These are phyloP conservation scores for Yponomeuta sedellus DNA, from an alignment of 2,888 invertebrate species.

Conservation along the genomic window DNA sequence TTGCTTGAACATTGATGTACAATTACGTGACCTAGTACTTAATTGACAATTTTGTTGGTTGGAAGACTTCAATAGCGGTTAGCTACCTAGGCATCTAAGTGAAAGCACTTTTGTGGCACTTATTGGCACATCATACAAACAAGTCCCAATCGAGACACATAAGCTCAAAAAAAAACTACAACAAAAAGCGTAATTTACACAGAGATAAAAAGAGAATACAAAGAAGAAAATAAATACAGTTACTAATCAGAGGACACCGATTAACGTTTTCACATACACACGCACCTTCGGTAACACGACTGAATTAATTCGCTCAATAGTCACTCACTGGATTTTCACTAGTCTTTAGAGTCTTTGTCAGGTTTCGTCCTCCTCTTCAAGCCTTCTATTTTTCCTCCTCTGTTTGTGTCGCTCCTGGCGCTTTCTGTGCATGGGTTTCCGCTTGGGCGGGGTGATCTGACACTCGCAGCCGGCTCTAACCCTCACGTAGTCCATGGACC, in stretches of 20 bases:
- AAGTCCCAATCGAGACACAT: slow-evolving; percentile 5
- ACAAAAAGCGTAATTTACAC: slow-evolving; percentile 54
- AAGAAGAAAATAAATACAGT: slow-evolving; percentile 44
- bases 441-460: slow-evolving; percentile 79
- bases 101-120: slow-evolving; percentile 13
- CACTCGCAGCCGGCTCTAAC: slow-evolving; percentile 91
- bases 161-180: slow-evolving; percentile 11
- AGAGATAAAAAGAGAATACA: slow-evolving; percentile 23
- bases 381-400: slow-evolving; percentile 49
- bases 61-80: slow-evolving; percentile 16
- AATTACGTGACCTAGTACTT: no score
- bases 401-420: slow-evolving; percentile 47
- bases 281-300: slow-evolving; percentile 15
- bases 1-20: no score
- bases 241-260: slow-evolving; percentile 16
- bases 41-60: background rate
- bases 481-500: slow-evolving; percentile 88
- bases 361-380: slow-evolving; percentile 56
- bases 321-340: slow-evolving; percentile 46
- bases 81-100: slow-evolving; percentile 22
- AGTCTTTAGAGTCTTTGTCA: slow-evolving; percentile 42
- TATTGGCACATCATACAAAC: background rate
- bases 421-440: slow-evolving; percentile 42
- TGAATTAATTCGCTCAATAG: slow-evolving; percentile 47
- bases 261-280: slow-evolving; percentile 5